A percentile compares a stretch with the other conserved stretches of the same genome.
Conservation (phyloP, 1,140 invertebrate genomes). For the Drosophila pectinifera region DNA sequence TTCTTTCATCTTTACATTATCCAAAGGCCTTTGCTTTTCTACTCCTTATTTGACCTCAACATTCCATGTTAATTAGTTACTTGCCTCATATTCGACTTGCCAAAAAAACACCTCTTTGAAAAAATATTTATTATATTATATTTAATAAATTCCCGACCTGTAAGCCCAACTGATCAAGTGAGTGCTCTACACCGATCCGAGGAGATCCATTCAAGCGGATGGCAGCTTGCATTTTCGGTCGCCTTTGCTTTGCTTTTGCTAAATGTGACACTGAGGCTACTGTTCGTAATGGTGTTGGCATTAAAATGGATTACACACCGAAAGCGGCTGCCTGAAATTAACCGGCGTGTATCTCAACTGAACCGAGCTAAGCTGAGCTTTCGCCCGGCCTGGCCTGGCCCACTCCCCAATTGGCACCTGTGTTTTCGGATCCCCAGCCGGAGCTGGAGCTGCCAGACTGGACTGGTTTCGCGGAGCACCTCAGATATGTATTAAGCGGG, state of each 20-base stretch:
- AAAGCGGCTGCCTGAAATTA: slow-evolving; percentile 67
- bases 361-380: slow-evolving; percentile 50
- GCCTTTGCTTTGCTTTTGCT: slow-evolving; percentile 60
- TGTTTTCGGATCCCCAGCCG: slow-evolving; percentile 18
- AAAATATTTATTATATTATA: no score
- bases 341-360: slow-evolving; percentile 37
- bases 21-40: neutral
- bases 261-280: slow-evolving; percentile 83
- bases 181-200: slow-evolving; percentile 19
- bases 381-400: slow-evolving; percentile 42
- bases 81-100: no score
- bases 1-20: neutral
- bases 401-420: slow-evolving; percentile 51
- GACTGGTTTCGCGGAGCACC: slow-evolving; percentile 61
- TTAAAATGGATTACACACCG: slow-evolving; percentile 82
- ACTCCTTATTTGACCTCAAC: no score
- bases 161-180: neutral
- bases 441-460: slow-evolving; percentile 32
- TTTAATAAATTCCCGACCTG: neutral
- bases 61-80: no score
- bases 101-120: no score
- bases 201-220: slow-evolving; percentile 52
- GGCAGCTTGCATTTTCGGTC: slow-evolving; percentile 59
- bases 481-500: slow-evolving; percentile 8
- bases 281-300: slow-evolving; percentile 83